Evolutionary conservation across 2,888 invertebrate genomes (phyloP).

Genomic region (Bombyx huttoni): DNA sequence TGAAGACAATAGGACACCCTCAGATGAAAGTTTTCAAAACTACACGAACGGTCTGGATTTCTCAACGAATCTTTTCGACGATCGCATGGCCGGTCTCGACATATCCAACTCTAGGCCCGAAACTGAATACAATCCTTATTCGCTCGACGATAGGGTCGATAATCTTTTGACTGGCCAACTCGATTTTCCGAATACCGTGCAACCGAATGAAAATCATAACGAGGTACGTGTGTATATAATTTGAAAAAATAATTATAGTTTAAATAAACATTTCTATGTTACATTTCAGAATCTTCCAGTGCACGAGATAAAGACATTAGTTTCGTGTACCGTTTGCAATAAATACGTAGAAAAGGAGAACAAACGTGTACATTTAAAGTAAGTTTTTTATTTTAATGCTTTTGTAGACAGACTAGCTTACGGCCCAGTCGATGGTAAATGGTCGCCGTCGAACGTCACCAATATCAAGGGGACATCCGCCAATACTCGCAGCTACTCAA

Average conservation of each 20-base stretch:
- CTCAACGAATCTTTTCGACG: slow-evolving; percentile 42
- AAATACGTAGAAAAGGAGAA: slow-evolving; percentile 20
- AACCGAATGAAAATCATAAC: neutral
- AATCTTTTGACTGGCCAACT: slow-evolving; percentile 9
- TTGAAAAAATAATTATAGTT: too few species aligned
- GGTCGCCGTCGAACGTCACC: too few species aligned
- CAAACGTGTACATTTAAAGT: slow-evolving; percentile 31
- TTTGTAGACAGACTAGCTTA: too few species aligned
- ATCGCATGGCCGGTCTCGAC: slow-evolving; percentile 37
- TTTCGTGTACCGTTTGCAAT: slow-evolving; percentile 23
- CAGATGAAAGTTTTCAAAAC: slow-evolving; percentile 48
- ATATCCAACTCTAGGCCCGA: slow-evolving; percentile 38
- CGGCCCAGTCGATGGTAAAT: too few species aligned
- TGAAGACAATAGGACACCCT: slow-evolving; percentile 36
- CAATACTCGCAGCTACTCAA: too few species aligned
- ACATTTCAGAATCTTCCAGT: slow-evolving; percentile 8
- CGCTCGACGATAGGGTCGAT: slow-evolving; percentile 22
- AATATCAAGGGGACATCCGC: too few species aligned
- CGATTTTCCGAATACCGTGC: neutral
- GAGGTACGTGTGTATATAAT: neutral
- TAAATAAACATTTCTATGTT: neutral
- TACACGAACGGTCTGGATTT: slow-evolving; percentile 40
- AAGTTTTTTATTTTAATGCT: slow-evolving; percentile 4
- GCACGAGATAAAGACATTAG: slow-evolving; percentile 9
- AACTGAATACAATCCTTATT: slow-evolving; percentile 28